Evolutionary conservation across 2,113 vertebrate species (phyloP).

Genomic region (Chionodraco myersi): DNA sequence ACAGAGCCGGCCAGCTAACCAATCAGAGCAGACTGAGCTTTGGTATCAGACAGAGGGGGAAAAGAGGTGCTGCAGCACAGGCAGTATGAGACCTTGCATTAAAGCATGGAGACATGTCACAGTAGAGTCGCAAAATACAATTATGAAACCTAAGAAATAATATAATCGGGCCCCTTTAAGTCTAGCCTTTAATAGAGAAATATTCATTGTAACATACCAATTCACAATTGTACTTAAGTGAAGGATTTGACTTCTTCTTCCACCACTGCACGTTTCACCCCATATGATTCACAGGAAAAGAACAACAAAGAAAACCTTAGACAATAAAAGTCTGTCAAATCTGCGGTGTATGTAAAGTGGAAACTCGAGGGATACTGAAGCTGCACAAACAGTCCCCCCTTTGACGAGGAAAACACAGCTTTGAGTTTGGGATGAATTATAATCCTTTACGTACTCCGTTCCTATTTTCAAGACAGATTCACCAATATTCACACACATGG

Average conservation of each 20-base stretch:
- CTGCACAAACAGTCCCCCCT: conserved; percentile 29
- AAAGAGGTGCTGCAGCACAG: too few species aligned
- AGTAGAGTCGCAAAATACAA: too few species aligned
- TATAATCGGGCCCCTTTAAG: too few species aligned
- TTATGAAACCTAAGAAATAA: too few species aligned
- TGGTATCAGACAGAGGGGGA: too few species aligned
- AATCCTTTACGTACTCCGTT: neutral
- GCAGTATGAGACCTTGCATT: too few species aligned
- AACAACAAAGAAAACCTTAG: neutral
- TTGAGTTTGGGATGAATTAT: conserved; percentile 36
- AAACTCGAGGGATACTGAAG: conserved; percentile 11
- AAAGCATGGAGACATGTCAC: too few species aligned
- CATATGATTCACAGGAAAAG: neutral
- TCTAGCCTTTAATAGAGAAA: neutral
- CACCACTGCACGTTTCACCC: neutral
- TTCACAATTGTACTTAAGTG: too few species aligned
- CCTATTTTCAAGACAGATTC: conserved; percentile 39
- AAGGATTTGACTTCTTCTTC: neutral
- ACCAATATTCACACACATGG: conserved; percentile 48
- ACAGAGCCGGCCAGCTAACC: too few species aligned
- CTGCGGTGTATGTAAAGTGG: conserved; percentile 20
- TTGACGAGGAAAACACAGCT: conserved; percentile 50
- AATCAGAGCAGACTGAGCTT: too few species aligned
- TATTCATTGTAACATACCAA: neutral
- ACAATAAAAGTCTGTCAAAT: conserved; percentile 17